Conservation (phyloP, 1,140 invertebrate species). For the Drosophila repletoides region DNA sequence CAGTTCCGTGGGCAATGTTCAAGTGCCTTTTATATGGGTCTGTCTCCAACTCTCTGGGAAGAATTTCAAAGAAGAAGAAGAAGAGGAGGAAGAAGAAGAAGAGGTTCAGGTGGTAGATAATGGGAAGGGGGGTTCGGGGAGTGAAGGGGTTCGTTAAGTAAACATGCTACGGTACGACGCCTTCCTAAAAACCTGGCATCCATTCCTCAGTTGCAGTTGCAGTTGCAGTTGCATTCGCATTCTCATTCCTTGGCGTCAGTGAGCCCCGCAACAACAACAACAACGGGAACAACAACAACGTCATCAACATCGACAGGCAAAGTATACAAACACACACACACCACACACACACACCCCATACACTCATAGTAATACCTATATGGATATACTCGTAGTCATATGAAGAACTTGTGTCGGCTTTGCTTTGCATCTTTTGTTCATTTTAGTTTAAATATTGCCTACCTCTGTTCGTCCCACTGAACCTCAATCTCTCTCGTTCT, state of each 20-base stretch:
- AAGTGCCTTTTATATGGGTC: slow-evolving; percentile 63
- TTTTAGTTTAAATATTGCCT: slow-evolving; percentile 81
- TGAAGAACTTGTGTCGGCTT: slow-evolving; percentile 62
- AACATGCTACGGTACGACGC: slow-evolving; percentile 77
- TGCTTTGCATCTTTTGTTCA: slow-evolving; percentile 79
- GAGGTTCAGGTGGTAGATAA: slow-evolving; percentile 3
- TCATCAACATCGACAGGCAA: slow-evolving; percentile 59
- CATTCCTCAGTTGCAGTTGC: slow-evolving; percentile 19
- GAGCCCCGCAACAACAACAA: slow-evolving; percentile 9
- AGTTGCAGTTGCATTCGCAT: slow-evolving; percentile 47
- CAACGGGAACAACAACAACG: slow-evolving; percentile 7
- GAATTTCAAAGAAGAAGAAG: not conserved
- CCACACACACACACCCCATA: slow-evolving; percentile 10
- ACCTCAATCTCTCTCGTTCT: slow-evolving; percentile 2
- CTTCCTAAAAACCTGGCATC: slow-evolving; percentile 69
- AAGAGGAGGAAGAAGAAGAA: not conserved
- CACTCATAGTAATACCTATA: not conserved
- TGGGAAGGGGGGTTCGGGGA: slow-evolving; percentile 29
- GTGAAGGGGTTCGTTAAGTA: slow-evolving; percentile 75
- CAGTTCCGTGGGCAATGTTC: slow-evolving; percentile 55
- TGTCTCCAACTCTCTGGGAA: not conserved
- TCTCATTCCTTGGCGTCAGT: slow-evolving; percentile 55
- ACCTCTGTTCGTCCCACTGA: slow-evolving; percentile 28
- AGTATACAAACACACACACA: slow-evolving; percentile 47
- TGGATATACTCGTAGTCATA: not conserved